Conservation (phyloP, 2,797 vertebrate species). For the Dermochelys coriacea region DNA sequence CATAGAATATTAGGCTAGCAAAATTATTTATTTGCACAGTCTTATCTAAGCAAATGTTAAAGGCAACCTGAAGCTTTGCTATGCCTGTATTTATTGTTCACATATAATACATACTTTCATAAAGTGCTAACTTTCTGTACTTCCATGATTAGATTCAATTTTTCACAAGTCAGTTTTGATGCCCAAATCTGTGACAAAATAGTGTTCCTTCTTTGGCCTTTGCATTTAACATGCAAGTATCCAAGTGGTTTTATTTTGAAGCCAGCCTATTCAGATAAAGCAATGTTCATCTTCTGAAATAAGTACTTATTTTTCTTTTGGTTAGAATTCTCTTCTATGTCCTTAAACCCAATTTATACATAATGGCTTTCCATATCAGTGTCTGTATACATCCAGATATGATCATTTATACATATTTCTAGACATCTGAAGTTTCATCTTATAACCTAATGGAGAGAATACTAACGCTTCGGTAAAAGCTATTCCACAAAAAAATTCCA, state of each 20-base stretch:
- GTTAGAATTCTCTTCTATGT: background rate
- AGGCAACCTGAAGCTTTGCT: background rate
- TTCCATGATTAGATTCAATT: slow-evolving; percentile 9
- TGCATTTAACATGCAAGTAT: background rate
- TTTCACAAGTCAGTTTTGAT: slow-evolving; percentile 23
- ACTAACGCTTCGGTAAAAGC: background rate
- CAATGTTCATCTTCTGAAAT: background rate
- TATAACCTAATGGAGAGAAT: background rate
- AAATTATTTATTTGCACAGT: background rate
- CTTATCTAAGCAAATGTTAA: background rate
- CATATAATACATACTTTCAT: background rate
- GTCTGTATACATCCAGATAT: background rate
- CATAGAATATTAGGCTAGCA: background rate
- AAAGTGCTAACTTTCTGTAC: background rate
- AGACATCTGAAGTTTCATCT: background rate
- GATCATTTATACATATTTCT: background rate
- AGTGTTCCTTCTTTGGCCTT: background rate
- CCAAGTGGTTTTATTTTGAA: slow-evolving; percentile 6
- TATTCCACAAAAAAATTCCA: background rate
- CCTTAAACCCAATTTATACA: background rate
- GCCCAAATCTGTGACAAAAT: background rate
- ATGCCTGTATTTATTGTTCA: background rate
- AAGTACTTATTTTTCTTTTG: background rate
- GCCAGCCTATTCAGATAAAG: background rate
- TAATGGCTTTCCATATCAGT: background rate